Conservation (phyloP, 1,140 invertebrate species). For the Frieseomelitta varia region DNA sequence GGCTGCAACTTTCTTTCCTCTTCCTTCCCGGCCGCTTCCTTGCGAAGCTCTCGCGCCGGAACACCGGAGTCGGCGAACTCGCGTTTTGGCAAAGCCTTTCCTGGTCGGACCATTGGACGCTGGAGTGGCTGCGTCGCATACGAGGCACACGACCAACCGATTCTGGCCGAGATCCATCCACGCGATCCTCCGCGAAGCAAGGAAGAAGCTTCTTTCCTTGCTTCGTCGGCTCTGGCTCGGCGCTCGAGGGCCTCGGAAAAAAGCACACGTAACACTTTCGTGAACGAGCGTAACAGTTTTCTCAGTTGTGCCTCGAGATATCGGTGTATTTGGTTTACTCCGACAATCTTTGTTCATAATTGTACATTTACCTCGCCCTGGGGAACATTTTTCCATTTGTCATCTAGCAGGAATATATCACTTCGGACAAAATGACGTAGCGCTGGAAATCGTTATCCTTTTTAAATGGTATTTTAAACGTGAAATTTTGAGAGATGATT, state of each 20-base stretch:
- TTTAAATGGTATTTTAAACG: no score
- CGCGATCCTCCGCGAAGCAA: background rate
- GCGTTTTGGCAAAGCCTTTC: slow-evolving; percentile 38
- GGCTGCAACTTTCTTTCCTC: slow-evolving; percentile 16
- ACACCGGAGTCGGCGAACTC: slow-evolving; percentile 13
- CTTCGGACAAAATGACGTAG: no score
- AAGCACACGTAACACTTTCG: slow-evolving; percentile 3
- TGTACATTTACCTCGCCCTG: no score
- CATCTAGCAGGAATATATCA: no score
- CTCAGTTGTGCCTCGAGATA: no score
- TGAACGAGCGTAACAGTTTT: background rate
- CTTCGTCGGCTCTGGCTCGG: background rate
- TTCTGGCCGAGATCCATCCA: slow-evolving; percentile 41
- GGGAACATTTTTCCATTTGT: no score
- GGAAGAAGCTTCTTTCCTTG: background rate
- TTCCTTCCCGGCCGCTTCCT: background rate
- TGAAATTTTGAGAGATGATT: no score
- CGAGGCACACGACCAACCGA: slow-evolving; percentile 21
- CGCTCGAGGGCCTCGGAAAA: background rate
- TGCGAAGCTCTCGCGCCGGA: background rate
- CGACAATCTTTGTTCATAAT: no score
- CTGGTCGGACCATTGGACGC: slow-evolving; percentile 18
- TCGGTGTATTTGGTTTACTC: no score
- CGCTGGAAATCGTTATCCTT: no score
- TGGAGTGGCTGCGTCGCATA: slow-evolving; percentile 19